These are phyloP conservation scores for Parnassius glacialis DNA, from an alignment of 2,888 invertebrate species.

Conservation along the genomic window DNA sequence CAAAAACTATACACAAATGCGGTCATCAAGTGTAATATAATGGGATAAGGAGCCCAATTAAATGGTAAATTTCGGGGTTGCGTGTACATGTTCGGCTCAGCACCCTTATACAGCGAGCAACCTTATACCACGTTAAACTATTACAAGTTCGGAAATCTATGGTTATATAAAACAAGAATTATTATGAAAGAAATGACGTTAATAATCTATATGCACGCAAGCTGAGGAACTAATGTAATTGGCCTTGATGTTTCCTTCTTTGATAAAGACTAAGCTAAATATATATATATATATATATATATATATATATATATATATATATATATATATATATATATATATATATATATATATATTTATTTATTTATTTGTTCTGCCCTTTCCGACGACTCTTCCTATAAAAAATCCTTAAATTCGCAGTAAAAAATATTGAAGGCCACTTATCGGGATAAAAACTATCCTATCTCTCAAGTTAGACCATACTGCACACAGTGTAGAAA, in stretches of 20 bases:
- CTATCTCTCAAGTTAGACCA: too few species aligned
- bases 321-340: too few species aligned
- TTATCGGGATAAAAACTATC: too few species aligned
- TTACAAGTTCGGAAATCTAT: slow-evolving; percentile 24
- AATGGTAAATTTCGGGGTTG: slow-evolving; percentile 19
- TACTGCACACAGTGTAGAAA: too few species aligned
- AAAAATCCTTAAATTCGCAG: too few species aligned
- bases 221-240: not conserved
- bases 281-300: too few species aligned
- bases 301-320: too few species aligned
- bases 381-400: too few species aligned
- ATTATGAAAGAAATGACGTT: slow-evolving; percentile 17
- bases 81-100: slow-evolving; percentile 12
- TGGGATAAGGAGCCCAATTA: slow-evolving; percentile 9
- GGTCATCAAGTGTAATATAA: not conserved
- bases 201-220: slow-evolving; percentile 21
- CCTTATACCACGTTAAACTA: slow-evolving; percentile 7
- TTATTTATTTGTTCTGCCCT: too few species aligned
- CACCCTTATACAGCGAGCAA: slow-evolving; percentile 1
- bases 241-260: slow-evolving; percentile 7
- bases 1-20: too few species aligned
- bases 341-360: too few species aligned
- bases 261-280: not conserved
- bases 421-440: too few species aligned
- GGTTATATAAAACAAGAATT: slow-evolving; percentile 19